Percentiles rank a stretch among this genome's conserved stretches.
phyloP scores from a whole-genome alignment of 2,113 vertebrate species.

The Galemys pyrenaicus region DNA sequence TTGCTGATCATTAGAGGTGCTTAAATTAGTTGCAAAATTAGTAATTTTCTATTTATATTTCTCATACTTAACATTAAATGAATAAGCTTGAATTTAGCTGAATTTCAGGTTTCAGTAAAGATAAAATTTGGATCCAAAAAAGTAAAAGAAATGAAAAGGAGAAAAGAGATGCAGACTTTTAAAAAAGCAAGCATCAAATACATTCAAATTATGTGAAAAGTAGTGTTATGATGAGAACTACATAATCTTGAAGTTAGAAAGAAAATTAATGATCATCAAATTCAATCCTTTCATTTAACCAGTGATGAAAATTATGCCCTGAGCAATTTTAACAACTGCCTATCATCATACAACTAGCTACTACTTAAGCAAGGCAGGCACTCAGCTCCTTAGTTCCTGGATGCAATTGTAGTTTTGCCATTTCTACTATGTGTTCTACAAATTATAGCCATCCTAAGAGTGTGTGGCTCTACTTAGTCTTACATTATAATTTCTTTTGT shows the following conservation, averaged over 20 bases:
- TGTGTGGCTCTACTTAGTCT: background rate
- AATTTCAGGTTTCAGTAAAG: constrained; percentile 45
- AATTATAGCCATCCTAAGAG: background rate
- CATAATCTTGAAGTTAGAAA: background rate
- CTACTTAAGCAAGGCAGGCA: background rate
- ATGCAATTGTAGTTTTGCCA: background rate
- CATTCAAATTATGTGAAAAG: background rate
- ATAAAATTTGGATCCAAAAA: constrained; percentile 28
- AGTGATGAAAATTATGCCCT: background rate
- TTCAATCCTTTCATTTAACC: constrained; percentile 27
- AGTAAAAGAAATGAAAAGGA: background rate
- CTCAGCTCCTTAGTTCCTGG: background rate
- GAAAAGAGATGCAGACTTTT: background rate
- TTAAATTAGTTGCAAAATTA: constrained; percentile 68
- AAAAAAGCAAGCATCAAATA: background rate
- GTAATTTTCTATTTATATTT: constrained; percentile 65
- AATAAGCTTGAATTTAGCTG: constrained; percentile 54
- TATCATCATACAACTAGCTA: background rate
- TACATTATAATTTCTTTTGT: background rate
- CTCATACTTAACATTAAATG: constrained; percentile 56
- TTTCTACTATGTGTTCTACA: background rate
- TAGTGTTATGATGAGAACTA: background rate
- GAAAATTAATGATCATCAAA: constrained; percentile 16
- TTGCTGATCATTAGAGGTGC: constrained; percentile 68
- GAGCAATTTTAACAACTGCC: background rate